Evolutionary conservation across 2,113 vertebrate species (phyloP), one percentile per base, ranked within the genome.

Genomic region (Cervus canadensis): DNA sequence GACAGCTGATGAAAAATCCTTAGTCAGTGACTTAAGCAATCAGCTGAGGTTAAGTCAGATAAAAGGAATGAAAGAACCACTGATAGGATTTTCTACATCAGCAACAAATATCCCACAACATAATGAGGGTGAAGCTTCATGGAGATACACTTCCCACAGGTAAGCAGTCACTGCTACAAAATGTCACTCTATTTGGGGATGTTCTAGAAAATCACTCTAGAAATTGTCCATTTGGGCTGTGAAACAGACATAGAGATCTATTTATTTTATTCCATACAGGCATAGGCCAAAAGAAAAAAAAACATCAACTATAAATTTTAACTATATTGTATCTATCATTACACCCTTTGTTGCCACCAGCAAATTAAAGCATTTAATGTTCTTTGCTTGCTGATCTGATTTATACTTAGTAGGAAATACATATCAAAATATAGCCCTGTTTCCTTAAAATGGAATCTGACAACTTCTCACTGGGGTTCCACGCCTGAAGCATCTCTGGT

Each of bases 301-400:
- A 40, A 40, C 40, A 96, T 96, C 28, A 93, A 48, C 13, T 67
- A 88, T 91, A 98, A 96, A 81, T 91, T 93, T 94, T 96, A 96
- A 93, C 78, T 96, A 56, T 89, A 97, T 93, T 94, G 62, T 97
- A 95, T 93, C 81, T 94, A 87, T 95, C 95, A 96, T 96, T 97
- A 95, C 3, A 95, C 59, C 95, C 94, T 93, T 93, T 94, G 91
- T 95, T 96, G 86, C 89, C 89, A 97, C 91, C 85, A 96, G 94
- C 93, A 95, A 98, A 98, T 96, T 95, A 95, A 97, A 96, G 96
- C 89, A 96, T 93, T 94, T 91, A 91, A 95, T 89, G 82, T 83
- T 45, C 62, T 92, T 94, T 94, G 89, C 91, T 85, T 96, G 85
- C 60, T 40, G 50, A 74, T 0, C 96, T 57, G 21, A 98, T 93